Evolutionary conservation across 2,888 invertebrate genomes (phyloP), one percentile per base, ranked within the genome.

Genomic region (Phaonia tiefii): DNA sequence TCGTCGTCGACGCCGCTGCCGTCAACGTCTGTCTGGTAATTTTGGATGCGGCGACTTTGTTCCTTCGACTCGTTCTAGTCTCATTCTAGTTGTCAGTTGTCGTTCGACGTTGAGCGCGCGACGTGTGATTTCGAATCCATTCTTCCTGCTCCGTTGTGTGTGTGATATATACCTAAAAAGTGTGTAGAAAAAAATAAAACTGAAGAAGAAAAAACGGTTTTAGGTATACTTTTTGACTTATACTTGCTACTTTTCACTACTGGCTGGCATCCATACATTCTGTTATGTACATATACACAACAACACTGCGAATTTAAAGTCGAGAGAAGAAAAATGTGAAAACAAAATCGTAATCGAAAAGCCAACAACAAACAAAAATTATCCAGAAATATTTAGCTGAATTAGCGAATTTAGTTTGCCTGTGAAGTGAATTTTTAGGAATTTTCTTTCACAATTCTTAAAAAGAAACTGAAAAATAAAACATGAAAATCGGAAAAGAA

Each of bases 71-170:
- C 71, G 80, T 79, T 76, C 65, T 31, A 31, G 31, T 31, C 31
- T 31, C 31, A 8, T 31, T 31, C 8, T 8, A 31, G 31, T 31
- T 79, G 80, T 80, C 79, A 83, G 84, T 85, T 83, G 79, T 83
- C 83, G 83, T 84, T 78, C 82, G 79, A 67, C 75, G 80, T 80
- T 81, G 79, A 83, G 56, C 71, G 79, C 79, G 42, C 79, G 81
- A 82, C 85, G 84, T 82, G 84, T 82, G 75, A 63, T 83, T 65
- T 70, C 17, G 54, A 58, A 72, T 17, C 63, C 44, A 75, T 72
- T 71, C 67, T 75, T 75, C 46, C 71, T 77, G 74, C 63, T 80
- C 60, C 63, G 63, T 75, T 70, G 65, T 63, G 67, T 60, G 74
- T 71, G 69, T 49, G 63, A 65, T 51, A 42, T 31, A 74, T 46